These are phyloP conservation scores for Papilio helenus DNA, from an alignment of 1,140 invertebrate species.

Conservation along the genomic window DNA sequence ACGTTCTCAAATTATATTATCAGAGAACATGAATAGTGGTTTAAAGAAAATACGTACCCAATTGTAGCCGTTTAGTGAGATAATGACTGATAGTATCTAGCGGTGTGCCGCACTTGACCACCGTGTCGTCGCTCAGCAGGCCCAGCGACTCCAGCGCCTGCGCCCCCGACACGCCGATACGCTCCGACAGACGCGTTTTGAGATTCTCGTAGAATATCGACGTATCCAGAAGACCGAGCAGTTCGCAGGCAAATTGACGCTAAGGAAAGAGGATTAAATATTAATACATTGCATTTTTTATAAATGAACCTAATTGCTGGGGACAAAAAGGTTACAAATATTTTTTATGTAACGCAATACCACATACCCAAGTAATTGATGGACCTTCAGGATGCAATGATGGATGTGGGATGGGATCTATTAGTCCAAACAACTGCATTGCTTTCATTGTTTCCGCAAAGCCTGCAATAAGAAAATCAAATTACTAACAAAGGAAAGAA, in stretches of 20 bases:
- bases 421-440: conserved; percentile 93
- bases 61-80: conserved; percentile 92
- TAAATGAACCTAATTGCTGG: background rate
- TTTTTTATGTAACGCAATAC: background rate
- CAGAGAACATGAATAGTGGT: too few relatives aligned
- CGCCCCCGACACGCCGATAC: conserved; percentile 88
- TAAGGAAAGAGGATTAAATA: conserved; percentile 58
- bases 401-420: conserved; percentile 94
- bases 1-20: too few relatives aligned
- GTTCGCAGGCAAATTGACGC: conserved; percentile 93
- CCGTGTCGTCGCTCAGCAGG: conserved; percentile 91
- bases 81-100: conserved; percentile 96
- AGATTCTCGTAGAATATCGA: conserved; percentile 98
- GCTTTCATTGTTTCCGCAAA: conserved; percentile 94
- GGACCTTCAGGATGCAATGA: conserved; percentile 96
- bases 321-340: background rate
- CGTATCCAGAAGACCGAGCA: conserved; percentile 91
- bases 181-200: conserved; percentile 90
- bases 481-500: background rate
- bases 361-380: conserved; percentile 96
- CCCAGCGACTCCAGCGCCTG: conserved; percentile 93
- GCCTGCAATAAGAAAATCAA: conserved; percentile 83
- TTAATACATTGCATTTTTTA: too few relatives aligned
- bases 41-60: conserved; percentile 86
- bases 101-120: conserved; percentile 93